phyloP scores from a whole-genome alignment of 1,140 invertebrate genomes.

The Octopus sinensis region DNA sequence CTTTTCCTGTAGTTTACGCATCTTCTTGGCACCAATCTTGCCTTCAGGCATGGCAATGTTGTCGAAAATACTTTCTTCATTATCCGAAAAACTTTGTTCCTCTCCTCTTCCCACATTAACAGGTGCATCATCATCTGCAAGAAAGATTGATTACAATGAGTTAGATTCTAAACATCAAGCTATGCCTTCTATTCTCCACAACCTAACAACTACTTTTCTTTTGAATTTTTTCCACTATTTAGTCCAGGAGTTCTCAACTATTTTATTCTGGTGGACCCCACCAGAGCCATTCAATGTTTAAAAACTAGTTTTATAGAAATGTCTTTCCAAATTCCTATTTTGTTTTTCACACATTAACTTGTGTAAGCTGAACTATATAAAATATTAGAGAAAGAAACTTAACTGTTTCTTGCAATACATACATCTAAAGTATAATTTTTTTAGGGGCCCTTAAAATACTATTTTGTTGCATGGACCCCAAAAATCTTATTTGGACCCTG shows the following conservation, averaged over 20 bases:
- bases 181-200: not conserved
- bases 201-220: not conserved
- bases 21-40: slow-evolving; percentile 84
- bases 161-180: not conserved
- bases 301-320: too few relatives aligned
- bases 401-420: too few relatives aligned
- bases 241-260: not conserved
- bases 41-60: slow-evolving; percentile 62
- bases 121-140: not conserved
- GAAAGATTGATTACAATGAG: not conserved
- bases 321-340: too few relatives aligned
- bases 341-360: too few relatives aligned
- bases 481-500: too few relatives aligned
- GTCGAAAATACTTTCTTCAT: slow-evolving; percentile 34
- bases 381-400: too few relatives aligned
- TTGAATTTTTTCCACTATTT: not conserved
- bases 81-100: not conserved
- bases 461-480: too few relatives aligned
- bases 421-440: too few relatives aligned
- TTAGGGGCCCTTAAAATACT: too few relatives aligned
- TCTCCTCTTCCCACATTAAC: not conserved
- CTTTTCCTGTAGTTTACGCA: slow-evolving; percentile 63
- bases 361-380: too few relatives aligned
- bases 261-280: too few relatives aligned
- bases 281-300: too few relatives aligned